Percentiles rank a stretch among this genome's conserved stretches.
phyloP scores from a whole-genome alignment of 1,140 invertebrate species.

The Diabrotica virgifera region DNA sequence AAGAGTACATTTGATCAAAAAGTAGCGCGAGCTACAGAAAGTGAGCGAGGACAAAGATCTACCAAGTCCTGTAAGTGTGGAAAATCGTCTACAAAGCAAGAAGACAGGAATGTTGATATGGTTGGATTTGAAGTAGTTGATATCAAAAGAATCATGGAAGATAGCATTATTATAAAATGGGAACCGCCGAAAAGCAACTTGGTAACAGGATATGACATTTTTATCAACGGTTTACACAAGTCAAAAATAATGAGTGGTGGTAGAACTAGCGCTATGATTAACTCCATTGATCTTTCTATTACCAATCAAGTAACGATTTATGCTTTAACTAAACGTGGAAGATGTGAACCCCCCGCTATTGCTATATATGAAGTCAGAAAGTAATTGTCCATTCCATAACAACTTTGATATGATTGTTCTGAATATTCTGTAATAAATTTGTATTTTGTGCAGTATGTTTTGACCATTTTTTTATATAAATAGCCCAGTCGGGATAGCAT shows the following conservation, averaged over 20 bases:
- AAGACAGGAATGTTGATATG: slow-evolving; percentile 21
- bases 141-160: slow-evolving; percentile 31
- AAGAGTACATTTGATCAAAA: neutral
- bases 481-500: too few species aligned
- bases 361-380: slow-evolving; percentile 33
- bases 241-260: slow-evolving; percentile 34
- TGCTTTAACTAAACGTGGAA: slow-evolving; percentile 30
- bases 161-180: slow-evolving; percentile 39
- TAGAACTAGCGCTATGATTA: slow-evolving; percentile 36
- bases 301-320: slow-evolving; percentile 33
- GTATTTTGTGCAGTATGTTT: neutral
- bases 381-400: slow-evolving; percentile 7
- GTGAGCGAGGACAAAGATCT: slow-evolving; percentile 7
- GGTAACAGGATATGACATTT: slow-evolving; percentile 35
- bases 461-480: neutral
- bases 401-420: slow-evolving; percentile 26
- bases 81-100: slow-evolving; percentile 16
- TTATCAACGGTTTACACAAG: slow-evolving; percentile 30
- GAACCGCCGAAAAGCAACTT: slow-evolving; percentile 18
- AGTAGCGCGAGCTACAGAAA: slow-evolving; percentile 18
- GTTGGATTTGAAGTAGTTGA: slow-evolving; percentile 27
- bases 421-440: slow-evolving; percentile 8
- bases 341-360: slow-evolving; percentile 35
- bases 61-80: slow-evolving; percentile 14
- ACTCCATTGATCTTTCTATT: slow-evolving; percentile 28